Base-by-base conservation (phyloP, 2,113 vertebrate species). In the Paramisgurnus dabryanus region DNA sequence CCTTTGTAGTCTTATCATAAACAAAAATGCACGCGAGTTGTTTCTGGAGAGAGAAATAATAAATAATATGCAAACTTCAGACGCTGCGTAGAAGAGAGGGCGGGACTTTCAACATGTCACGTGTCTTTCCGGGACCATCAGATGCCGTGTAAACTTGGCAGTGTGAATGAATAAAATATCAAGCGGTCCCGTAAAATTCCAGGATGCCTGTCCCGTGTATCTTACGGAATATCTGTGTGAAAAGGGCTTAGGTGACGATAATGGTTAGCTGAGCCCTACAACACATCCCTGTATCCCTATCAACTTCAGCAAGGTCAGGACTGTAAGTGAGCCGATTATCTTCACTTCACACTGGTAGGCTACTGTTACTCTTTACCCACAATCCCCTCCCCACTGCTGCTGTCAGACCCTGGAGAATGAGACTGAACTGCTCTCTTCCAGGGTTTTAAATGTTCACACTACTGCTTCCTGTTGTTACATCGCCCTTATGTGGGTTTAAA, bases 401-500 rank as follows among this genome's bases (percentile, higher is more conserved):
- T 60, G 18, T 67, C 60, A 64, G 61, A 34, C 79, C 7, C 39
- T 13, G 55, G 47, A 77, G 64, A 12, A 67, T 6, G 12, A 72
- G 58, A 45, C 55, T 8, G 41, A 40, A 53, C 3, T 11, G 49
- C 41, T 50, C 17, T 64, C 39, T 34, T 60, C 45, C 13, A 22
- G 41, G 63, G 66, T 53, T 78, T 69, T 81, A 74, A 78, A 57
- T 69, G 55, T 58, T 12, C 45, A 57, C 69, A 43, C 39, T 17
- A 39, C 40, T 55, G 17, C 58, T 68, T 65, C 4, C 10, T 0
- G 39, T 70, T 61, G 55, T 71, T 9, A 65, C 64, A 63, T 43
- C 39, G 63, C 57, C 83, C 75, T 11, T 50, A 68, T 58, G 57
- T 55, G 79, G 53, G 45, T 81, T 84, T 79, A 75, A 81, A 84